phyloP scores from a whole-genome alignment of 2,888 invertebrate species.

The Plebejus argus region DNA sequence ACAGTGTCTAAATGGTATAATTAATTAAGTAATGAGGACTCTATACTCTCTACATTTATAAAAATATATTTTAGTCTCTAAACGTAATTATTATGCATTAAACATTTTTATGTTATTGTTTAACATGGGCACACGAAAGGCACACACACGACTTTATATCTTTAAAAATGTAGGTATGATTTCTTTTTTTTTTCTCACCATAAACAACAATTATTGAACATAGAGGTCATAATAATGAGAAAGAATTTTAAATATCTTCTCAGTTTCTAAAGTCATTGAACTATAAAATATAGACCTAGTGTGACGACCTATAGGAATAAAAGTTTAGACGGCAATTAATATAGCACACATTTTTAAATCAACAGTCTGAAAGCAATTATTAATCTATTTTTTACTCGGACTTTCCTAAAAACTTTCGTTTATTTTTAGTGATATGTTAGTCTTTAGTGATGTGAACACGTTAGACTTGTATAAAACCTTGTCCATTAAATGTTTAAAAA shows the following conservation, averaged over 20 bases:
- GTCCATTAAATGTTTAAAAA: no score
- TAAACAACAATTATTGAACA: slow-evolving; percentile 2
- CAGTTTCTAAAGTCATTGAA: not conserved
- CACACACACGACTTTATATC: no score
- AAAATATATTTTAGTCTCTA: not conserved
- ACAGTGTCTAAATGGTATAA: not conserved
- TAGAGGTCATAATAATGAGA: not conserved
- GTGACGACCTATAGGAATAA: not conserved
- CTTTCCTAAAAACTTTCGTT: no score
- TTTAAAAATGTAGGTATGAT: not conserved
- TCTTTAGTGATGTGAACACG: no score
- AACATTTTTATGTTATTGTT: not conserved
- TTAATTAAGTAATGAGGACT: not conserved
- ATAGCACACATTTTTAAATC: not conserved
- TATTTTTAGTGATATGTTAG: no score
- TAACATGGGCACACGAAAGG: no score
- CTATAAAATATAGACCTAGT: not conserved
- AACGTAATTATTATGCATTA: not conserved
- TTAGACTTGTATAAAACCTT: no score
- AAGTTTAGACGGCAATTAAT: not conserved
- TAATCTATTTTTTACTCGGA: no score
- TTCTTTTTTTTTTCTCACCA: not conserved
- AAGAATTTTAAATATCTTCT: not conserved
- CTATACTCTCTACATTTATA: not conserved
- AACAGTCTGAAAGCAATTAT: no score